A percentile compares a stretch with the other conserved stretches of the same genome.
These are phyloP conservation scores for Drosophila cardini DNA, from an alignment of 1,140 invertebrate species.

Conservation along the genomic window DNA sequence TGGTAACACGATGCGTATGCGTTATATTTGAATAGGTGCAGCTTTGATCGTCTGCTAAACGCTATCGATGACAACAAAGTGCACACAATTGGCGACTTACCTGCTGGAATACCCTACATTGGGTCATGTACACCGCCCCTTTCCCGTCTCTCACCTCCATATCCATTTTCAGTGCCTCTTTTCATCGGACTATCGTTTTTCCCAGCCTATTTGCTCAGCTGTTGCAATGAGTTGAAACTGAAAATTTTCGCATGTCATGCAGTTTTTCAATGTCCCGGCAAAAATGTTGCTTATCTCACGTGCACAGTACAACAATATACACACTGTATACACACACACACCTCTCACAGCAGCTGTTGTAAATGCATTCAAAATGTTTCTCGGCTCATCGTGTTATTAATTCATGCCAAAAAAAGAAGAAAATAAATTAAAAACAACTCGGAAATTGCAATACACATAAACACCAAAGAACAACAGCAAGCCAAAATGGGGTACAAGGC, in stretches of 20 bases:
- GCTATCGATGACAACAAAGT: conserved; percentile 16
- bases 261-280: conserved; percentile 48
- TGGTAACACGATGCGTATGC: conserved; percentile 67
- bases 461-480: not conserved
- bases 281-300: conserved; percentile 74
- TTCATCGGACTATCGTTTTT: not conserved
- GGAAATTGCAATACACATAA: conserved; percentile 31
- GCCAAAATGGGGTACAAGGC: conserved; percentile 5
- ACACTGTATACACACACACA: not conserved
- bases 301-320: conserved; percentile 40
- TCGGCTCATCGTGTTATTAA: conserved; percentile 29
- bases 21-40: conserved; percentile 42
- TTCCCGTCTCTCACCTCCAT: not conserved
- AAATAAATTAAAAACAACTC: conserved; percentile 22
- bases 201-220: conserved; percentile 39
- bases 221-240: conserved; percentile 28
- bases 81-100: conserved; percentile 1
- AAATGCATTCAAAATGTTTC: conserved; percentile 27
- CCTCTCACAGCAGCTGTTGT: not conserved
- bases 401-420: conserved; percentile 22
- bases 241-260: conserved; percentile 33
- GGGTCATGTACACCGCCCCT: not conserved
- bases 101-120: conserved; percentile 12
- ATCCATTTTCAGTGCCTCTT: not conserved
- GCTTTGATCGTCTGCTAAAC: conserved; percentile 11